phyloP scores from a whole-genome alignment of 2,113 vertebrate species.

The Andinoacara biseriatus region DNA sequence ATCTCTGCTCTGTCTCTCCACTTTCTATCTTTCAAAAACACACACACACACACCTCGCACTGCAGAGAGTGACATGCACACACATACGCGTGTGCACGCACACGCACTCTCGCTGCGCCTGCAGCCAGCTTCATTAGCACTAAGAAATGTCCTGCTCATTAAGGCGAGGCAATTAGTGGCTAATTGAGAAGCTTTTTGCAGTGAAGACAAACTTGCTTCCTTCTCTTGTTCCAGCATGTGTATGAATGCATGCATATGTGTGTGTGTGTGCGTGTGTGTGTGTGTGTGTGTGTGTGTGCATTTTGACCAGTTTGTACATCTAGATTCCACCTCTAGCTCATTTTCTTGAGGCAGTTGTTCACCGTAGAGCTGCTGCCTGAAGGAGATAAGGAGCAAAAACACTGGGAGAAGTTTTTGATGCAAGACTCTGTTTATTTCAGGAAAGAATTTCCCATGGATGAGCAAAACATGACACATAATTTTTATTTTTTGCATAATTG shows the following conservation, averaged over 20 bases:
- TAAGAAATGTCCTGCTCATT: constrained; percentile 73
- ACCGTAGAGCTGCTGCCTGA: constrained; percentile 26
- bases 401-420: constrained; percentile 10
- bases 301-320: constrained; percentile 40
- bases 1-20: constrained; percentile 34
- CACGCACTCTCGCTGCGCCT: constrained; percentile 11
- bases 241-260: not conserved
- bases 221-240: not conserved
- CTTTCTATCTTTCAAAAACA: constrained; percentile 47
- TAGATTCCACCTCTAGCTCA: constrained; percentile 40
- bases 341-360: constrained; percentile 32
- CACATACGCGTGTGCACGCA: not conserved
- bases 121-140: constrained; percentile 72
- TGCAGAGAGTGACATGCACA: constrained; percentile 27
- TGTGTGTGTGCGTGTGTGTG: not conserved
- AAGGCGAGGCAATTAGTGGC: constrained; percentile 71
- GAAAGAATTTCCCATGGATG: not conserved
- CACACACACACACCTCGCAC: constrained; percentile 18
- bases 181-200: constrained; percentile 73
- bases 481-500: constrained; percentile 6
- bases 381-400: constrained; percentile 8
- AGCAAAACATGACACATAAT: not conserved
- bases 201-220: constrained; percentile 59
- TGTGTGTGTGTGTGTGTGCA: not conserved
- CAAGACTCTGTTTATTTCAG: not conserved